These are phyloP conservation scores for Mormyrops attenuatus DNA, from an alignment of 2,797 vertebrate genomes.

Conservation along the genomic window DNA sequence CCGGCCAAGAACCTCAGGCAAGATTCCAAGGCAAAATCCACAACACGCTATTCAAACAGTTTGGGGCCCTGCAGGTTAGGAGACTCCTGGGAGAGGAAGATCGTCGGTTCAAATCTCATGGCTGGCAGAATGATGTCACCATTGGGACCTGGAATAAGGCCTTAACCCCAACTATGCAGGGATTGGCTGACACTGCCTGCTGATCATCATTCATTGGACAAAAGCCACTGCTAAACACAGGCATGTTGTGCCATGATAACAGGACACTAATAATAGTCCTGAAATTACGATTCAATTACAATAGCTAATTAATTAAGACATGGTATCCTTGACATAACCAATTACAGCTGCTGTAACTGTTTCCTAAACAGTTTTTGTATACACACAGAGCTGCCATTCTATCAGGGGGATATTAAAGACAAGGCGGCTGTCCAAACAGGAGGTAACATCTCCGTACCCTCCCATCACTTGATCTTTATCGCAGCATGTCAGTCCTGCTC, in stretches of 20 bases:
- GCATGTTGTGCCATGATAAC: neutral
- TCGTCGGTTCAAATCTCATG: neutral
- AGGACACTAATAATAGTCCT: neutral
- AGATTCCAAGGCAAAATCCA: neutral
- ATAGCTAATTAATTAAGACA: neutral
- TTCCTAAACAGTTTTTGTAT: neutral
- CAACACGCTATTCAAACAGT: neutral
- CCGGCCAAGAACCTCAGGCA: neutral
- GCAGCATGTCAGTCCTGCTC: constrained; percentile 22
- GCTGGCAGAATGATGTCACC: neutral
- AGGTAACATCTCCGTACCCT: neutral
- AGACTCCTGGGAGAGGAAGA: neutral
- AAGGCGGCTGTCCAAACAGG: neutral
- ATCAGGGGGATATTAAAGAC: neutral
- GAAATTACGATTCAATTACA: neutral
- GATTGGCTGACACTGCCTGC: neutral
- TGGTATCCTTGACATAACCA: constrained; percentile 23
- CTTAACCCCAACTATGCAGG: neutral
- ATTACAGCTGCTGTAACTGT: neutral
- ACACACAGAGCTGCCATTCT: neutral
- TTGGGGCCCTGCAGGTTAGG: neutral
- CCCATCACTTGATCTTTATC: constrained; percentile 40
- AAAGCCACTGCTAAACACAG: neutral
- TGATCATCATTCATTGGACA: neutral
- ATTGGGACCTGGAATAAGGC: neutral